Evolutionary conservation across 2,113 vertebrate genomes (phyloP).

Genomic region (Protobothrops flavoviridis): DNA sequence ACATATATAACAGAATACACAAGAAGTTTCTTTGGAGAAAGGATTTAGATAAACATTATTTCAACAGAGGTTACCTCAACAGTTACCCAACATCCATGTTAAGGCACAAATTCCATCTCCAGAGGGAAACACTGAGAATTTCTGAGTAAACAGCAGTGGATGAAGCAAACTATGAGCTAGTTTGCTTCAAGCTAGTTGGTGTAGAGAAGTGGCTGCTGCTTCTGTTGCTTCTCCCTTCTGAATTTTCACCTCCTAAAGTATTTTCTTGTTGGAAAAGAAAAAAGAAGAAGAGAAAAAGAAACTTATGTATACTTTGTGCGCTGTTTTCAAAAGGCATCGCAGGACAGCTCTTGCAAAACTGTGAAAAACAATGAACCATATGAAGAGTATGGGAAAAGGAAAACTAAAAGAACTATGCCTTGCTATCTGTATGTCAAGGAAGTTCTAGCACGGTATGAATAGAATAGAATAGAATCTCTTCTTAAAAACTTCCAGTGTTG

Average conservation of each 20-base stretch:
- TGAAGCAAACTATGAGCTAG: not conserved
- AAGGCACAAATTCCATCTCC: not conserved
- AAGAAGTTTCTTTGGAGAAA: not conserved
- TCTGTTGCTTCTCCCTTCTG: not conserved
- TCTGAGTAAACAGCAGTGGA: not conserved
- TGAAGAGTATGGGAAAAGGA: not conserved
- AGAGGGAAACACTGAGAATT: not conserved
- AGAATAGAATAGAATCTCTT: no score
- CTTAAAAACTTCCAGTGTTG: no score
- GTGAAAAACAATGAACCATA: not conserved
- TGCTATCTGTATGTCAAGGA: not conserved
- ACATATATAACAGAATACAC: not conserved
- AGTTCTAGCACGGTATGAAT: not conserved
- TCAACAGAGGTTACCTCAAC: not conserved
- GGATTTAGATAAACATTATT: not conserved
- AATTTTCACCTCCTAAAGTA: not conserved
- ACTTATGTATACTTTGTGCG: not conserved
- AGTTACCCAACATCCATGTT: not conserved
- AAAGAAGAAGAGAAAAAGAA: not conserved
- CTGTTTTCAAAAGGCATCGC: not conserved
- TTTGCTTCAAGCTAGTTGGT: not conserved
- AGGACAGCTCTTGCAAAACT: not conserved
- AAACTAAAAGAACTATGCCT: not conserved
- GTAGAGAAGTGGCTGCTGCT: not conserved
- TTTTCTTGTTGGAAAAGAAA: not conserved